A percentile compares a stretch with the other conserved stretches of the same genome.
Evolutionary conservation across 1,140 invertebrate genomes (phyloP).

Genomic region (Drosophila nasuta): DNA sequence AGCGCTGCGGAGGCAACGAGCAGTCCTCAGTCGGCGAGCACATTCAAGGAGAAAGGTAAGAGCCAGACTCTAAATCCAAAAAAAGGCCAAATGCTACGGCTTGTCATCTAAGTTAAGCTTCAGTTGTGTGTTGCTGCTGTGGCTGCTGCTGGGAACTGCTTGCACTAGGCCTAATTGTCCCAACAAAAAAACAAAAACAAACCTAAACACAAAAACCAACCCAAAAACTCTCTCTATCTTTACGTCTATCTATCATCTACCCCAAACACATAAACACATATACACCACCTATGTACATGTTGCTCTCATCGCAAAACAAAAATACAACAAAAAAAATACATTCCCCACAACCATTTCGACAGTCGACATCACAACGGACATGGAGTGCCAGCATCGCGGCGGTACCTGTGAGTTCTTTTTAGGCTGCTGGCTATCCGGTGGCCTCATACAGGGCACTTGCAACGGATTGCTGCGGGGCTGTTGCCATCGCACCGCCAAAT

Average conservation of each 20-base stretch:
- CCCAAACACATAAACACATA: constrained; percentile 37
- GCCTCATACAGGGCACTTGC: constrained; percentile 94
- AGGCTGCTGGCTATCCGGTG: constrained; percentile 95
- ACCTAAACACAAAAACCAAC: constrained; percentile 18
- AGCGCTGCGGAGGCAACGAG: constrained; percentile 75
- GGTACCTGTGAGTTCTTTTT: constrained; percentile 96
- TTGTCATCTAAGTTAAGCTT: constrained; percentile 55
- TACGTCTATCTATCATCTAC: constrained; percentile 9
- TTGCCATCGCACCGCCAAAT: constrained; percentile 92
- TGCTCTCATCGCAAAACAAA: constrained; percentile 42
- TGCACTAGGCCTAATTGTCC: constrained; percentile 74
- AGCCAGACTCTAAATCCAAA: background rate
- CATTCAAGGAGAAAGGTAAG: constrained; percentile 87
- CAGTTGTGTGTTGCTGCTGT: constrained; percentile 64
- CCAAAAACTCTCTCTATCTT: constrained; percentile 3
- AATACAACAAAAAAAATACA: constrained; percentile 10
- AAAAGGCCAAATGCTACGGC: background rate
- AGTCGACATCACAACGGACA: constrained; percentile 85
- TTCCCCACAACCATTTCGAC: constrained; percentile 54
- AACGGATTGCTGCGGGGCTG: constrained; percentile 93
- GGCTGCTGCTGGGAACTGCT: constrained; percentile 74
- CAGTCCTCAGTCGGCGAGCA: constrained; percentile 76
- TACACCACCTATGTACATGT: constrained; percentile 36
- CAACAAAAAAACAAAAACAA: constrained; percentile 18
- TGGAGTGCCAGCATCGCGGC: constrained; percentile 87